Conservation (phyloP, 2,797 vertebrate species). For the Poecilia wingei region DNA sequence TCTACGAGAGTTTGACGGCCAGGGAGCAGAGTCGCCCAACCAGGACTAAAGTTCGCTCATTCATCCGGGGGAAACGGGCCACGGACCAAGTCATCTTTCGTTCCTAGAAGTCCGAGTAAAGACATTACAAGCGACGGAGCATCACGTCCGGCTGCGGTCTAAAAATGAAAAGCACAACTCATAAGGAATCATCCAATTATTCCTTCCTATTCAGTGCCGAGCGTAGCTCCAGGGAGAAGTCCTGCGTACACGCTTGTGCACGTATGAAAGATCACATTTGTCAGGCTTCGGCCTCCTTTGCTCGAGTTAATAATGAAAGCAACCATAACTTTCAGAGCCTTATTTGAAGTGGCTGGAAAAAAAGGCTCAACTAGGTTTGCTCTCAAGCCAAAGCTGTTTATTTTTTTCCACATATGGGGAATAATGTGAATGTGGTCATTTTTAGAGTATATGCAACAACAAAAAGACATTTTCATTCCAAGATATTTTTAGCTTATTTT, state of each 20-base stretch:
- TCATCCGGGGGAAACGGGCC: slow-evolving; percentile 59
- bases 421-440: slow-evolving; percentile 13
- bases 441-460: slow-evolving; percentile 1
- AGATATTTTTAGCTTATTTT: not conserved
- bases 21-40: slow-evolving; percentile 47
- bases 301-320: slow-evolving; percentile 17
- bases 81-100: slow-evolving; percentile 49
- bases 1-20: slow-evolving; percentile 54
- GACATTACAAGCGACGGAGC: slow-evolving; percentile 45
- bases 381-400: slow-evolving; percentile 15
- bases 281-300: slow-evolving; percentile 34
- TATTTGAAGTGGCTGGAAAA: slow-evolving; percentile 28
- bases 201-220: slow-evolving; percentile 39
- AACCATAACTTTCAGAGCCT: slow-evolving; percentile 6
- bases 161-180: slow-evolving; percentile 59
- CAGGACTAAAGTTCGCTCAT: slow-evolving; percentile 66
- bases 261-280: slow-evolving; percentile 29
- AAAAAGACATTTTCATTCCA: not conserved
- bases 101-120: slow-evolving; percentile 44
- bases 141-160: slow-evolving; percentile 45
- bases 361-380: slow-evolving; percentile 15
- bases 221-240: slow-evolving; percentile 36
- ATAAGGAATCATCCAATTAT: slow-evolving; percentile 63
- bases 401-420: slow-evolving; percentile 12
- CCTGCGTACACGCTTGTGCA: slow-evolving; percentile 10